Evolutionary conservation across 1,140 invertebrate species (phyloP).

Genomic region (Nylanderia fulva): DNA sequence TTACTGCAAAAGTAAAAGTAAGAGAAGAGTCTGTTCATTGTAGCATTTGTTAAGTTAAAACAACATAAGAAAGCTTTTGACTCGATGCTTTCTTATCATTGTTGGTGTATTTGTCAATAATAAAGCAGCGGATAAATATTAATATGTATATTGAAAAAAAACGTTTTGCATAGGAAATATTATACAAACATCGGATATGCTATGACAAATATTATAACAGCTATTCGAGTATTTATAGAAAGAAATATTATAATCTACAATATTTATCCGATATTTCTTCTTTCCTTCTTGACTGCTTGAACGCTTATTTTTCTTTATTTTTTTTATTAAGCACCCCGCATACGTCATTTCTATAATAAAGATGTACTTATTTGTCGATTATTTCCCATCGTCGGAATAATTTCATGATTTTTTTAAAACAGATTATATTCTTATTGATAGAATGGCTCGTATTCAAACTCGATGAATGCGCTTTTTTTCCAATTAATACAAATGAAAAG

Average conservation of each 20-base stretch:
- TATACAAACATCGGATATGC: background rate
- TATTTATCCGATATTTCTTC: constrained; percentile 18
- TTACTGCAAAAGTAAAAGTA: background rate
- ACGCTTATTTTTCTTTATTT: background rate
- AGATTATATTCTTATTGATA: background rate
- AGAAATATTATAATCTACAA: constrained; percentile 22
- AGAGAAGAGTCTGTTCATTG: background rate
- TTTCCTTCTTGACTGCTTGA: background rate
- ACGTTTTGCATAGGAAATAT: constrained; percentile 9
- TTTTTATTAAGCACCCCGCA: background rate
- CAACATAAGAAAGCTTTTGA: constrained; percentile 13
- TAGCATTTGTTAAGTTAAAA: constrained; percentile 16
- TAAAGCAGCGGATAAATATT: constrained; percentile 39
- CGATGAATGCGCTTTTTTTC: background rate
- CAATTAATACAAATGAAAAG: background rate
- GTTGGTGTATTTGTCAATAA: background rate
- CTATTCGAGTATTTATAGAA: background rate
- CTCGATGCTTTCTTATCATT: background rate
- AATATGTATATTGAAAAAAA: constrained; percentile 45
- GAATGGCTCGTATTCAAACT: background rate
- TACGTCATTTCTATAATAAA: background rate
- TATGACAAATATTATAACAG: constrained; percentile 24
- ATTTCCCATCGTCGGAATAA: constrained; percentile 10
- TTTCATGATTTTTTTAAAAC: constrained; percentile 10
- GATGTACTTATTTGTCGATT: background rate